Base-by-base conservation (phyloP, 2,888 invertebrate species). In the Parnassius smintheus region DNA sequence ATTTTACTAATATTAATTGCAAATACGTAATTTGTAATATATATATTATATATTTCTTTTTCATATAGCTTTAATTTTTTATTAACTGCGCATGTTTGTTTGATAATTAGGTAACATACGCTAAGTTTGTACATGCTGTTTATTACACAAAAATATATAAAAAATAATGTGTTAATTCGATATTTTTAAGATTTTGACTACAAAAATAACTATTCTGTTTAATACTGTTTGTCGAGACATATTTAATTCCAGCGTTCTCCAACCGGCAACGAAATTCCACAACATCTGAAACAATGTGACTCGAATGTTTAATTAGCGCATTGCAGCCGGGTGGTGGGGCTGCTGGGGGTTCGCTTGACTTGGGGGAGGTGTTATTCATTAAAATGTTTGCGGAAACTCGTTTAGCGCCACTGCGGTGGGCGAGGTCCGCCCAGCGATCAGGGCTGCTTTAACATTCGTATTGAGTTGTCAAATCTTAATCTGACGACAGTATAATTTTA, bases 311-410 rank as follows among this genome's bases (percentile, higher is more conserved):
- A 91, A 91, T 90, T 91, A 91, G 88, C 88, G 85, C 89, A 86
- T 85, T 85, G 90, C 88, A 82, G 85, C 81, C 80, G 77, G 73
- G 65, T 65, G 67, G 72, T 75, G 70, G 68, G 70, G 66, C 58
- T 65, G 61, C 70, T 64, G 70, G 66, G 65, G 63, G 57, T 18
- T 62, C 64, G 57, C 59, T 70, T 68, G 68, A 68, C 66, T 62
- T 68, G 69, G 72, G 78, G 85, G 83, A 81, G 88, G 91, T 88
- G 87, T 88, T 91, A 89, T 91, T 91, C 90, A 91, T 91, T 91
- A 90, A 89, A 91, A 91, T 89, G 91, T 88, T 91, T 89, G 90
- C 84, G 88, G 90, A 89, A 91, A 91, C 91, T 90, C 91, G 88
- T 90, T 91, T 91, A 91, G 86, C 83, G 80, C 80, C 80, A 79